A percentile compares a stretch with the other conserved stretches of the same genome.
These are phyloP conservation scores for Dermatophagoides farinae DNA, from an alignment of 1,140 invertebrate species.

Conservation along the genomic window DNA sequence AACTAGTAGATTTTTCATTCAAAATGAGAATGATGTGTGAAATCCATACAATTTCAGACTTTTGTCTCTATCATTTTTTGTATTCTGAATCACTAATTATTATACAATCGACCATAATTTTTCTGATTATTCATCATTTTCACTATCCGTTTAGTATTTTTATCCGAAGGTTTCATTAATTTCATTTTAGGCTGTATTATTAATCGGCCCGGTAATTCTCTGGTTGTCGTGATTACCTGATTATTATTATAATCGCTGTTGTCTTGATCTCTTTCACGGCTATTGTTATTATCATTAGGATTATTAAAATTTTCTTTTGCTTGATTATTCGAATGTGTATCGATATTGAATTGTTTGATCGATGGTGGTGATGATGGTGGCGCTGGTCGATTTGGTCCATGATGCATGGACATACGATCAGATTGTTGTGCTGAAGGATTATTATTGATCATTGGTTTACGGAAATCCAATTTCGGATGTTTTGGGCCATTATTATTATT, in stretches of 20 bases:
- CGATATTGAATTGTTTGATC: not conserved
- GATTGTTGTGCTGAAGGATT: not conserved
- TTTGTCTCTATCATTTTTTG: too few relatives aligned
- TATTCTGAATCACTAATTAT: too few relatives aligned
- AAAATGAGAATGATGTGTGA: too few relatives aligned
- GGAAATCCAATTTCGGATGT: not conserved
- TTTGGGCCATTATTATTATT: not conserved
- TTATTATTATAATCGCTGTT: not conserved
- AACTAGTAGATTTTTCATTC: too few relatives aligned
- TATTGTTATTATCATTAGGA: not conserved
- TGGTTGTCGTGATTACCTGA: not conserved
- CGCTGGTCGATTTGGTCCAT: not conserved
- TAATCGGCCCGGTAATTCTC: too few relatives aligned
- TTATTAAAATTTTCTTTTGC: not conserved
- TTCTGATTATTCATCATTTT: too few relatives aligned
- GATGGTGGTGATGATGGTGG: not conserved
- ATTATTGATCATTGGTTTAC: not conserved
- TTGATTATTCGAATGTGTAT: not conserved
- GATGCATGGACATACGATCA: not conserved
- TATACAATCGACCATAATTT: too few relatives aligned
- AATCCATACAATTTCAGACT: too few relatives aligned
- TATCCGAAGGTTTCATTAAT: too few relatives aligned
- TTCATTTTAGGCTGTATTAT: too few relatives aligned
- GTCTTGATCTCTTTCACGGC: too few relatives aligned
- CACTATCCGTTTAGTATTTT: too few relatives aligned